Evolutionary conservation across 1,140 invertebrate species (phyloP).

Genomic region (Hermatobates lingyangjiaoensis): DNA sequence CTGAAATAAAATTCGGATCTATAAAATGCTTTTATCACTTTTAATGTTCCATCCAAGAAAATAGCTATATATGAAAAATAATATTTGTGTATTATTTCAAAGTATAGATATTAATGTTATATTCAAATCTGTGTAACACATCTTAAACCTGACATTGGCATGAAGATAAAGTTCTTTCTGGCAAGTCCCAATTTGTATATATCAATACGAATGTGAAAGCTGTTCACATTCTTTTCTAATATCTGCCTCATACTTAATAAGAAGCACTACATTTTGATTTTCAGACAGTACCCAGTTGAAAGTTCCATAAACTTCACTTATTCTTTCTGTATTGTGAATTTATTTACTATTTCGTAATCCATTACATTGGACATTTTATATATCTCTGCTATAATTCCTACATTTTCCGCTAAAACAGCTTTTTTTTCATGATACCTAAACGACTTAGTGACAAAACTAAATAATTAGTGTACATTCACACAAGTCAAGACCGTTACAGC

Average conservation of each 20-base stretch:
- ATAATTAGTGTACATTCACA: no score
- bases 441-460: no score
- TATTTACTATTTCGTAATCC: no score
- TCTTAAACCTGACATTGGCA: slow-evolving; percentile 18
- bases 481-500: no score
- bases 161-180: slow-evolving; percentile 3
- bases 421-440: no score
- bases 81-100: background rate
- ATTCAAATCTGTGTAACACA: background rate
- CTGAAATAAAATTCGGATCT: slow-evolving; percentile 29
- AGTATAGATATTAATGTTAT: background rate
- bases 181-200: background rate
- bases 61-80: background rate
- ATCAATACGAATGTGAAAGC: background rate
- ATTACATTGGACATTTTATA: no score
- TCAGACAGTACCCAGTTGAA: no score
- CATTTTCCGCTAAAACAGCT: no score
- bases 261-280: background rate
- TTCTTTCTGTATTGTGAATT: no score
- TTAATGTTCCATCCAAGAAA: background rate
- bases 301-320: no score
- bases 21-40: background rate
- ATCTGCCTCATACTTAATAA: background rate
- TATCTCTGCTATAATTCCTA: no score
- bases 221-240: background rate